Conservation (phyloP, 2,113 vertebrate genomes). For the Cercocebus atys region DNA sequence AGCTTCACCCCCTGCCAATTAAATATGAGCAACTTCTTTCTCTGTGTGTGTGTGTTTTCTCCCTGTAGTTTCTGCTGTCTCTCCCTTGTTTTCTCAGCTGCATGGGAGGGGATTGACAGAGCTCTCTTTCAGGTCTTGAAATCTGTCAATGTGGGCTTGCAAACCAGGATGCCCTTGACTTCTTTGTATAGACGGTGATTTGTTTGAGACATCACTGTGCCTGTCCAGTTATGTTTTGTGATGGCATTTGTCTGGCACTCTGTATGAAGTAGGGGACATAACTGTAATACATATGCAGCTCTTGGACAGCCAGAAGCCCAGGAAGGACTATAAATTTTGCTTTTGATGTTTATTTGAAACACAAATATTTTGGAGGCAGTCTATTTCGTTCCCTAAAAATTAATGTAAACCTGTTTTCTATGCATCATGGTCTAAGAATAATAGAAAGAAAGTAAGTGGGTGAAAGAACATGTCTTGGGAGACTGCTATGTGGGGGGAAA, state of each 20-base stretch:
- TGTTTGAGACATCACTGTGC: not conserved
- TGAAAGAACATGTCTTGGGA: not conserved
- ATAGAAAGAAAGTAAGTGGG: not conserved
- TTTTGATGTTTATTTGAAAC: constrained; percentile 46
- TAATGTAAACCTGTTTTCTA: constrained; percentile 10
- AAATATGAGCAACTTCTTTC: not conserved
- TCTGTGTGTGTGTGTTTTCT: not conserved
- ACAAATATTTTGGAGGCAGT: constrained; percentile 50
- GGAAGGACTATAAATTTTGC: constrained; percentile 28
- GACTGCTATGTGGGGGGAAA: not conserved
- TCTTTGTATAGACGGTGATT: not conserved
- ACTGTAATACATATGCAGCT: not conserved
- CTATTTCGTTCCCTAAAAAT: constrained; percentile 40
- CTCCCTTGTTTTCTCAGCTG: not conserved
- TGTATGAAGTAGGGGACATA: not conserved
- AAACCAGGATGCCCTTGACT: not conserved
- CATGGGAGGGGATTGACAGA: not conserved
- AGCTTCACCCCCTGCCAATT: not conserved
- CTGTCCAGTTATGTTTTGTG: not conserved
- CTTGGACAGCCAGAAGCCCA: not conserved
- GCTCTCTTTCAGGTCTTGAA: constrained; percentile 27
- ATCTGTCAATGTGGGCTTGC: not conserved
- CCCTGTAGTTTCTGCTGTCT: not conserved
- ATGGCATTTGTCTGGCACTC: not conserved
- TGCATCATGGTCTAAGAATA: constrained; percentile 22